phyloP scores from a whole-genome alignment of 2,888 invertebrate genomes.

The Aspidapion aeneum region DNA sequence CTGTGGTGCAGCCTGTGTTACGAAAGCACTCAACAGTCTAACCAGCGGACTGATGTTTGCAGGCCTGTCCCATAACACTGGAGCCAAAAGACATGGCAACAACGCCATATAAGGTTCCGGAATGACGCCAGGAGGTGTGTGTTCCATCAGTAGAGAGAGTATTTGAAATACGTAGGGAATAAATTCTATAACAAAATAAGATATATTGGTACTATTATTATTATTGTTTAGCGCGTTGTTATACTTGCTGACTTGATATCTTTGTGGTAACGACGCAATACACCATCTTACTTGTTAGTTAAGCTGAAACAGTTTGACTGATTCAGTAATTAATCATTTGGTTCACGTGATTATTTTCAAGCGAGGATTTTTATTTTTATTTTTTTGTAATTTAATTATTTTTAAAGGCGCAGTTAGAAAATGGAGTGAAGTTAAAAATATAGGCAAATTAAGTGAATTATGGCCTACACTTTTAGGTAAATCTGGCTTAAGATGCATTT shows the following conservation, averaged over 20 bases:
- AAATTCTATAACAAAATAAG: slow-evolving; percentile 71
- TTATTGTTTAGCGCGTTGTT: neutral
- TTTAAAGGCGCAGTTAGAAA: too few relatives aligned
- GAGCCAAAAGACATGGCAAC: slow-evolving; percentile 85
- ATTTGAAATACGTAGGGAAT: slow-evolving; percentile 99
- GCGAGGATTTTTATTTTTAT: too few relatives aligned
- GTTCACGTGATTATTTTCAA: too few relatives aligned
- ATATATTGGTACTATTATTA: too few relatives aligned
- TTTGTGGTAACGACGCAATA: neutral
- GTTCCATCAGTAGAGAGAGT: slow-evolving; percentile 83
- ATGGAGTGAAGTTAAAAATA: too few relatives aligned
- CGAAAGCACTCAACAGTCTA: slow-evolving; percentile 84
- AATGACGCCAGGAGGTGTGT: slow-evolving; percentile 52
- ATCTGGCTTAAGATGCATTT: too few relatives aligned
- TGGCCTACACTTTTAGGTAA: too few relatives aligned
- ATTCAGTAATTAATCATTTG: too few relatives aligned
- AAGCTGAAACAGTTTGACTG: too few relatives aligned
- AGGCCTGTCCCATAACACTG: slow-evolving; percentile 88
- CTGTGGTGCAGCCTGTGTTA: slow-evolving; percentile 67
- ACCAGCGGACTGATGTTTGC: slow-evolving; percentile 94
- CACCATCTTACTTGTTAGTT: neutral
- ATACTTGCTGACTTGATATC: neutral
- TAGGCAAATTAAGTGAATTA: too few relatives aligned
- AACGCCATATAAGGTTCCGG: slow-evolving; percentile 86
- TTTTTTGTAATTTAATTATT: too few relatives aligned